phyloP scores from a whole-genome alignment of 2,113 vertebrate genomes.

The Poecile atricapillus region DNA sequence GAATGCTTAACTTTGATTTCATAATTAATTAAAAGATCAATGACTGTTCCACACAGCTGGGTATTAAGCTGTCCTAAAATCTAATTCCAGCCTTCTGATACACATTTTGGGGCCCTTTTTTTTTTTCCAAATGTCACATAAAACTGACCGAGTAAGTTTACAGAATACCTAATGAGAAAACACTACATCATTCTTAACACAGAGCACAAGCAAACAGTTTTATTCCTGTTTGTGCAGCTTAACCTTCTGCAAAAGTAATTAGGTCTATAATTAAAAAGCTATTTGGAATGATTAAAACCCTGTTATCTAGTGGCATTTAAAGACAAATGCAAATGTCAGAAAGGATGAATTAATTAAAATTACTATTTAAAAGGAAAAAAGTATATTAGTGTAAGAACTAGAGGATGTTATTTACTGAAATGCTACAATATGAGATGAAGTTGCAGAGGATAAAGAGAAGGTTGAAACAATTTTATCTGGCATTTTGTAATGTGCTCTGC shows the following conservation, averaged over 20 bases:
- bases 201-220: conserved; percentile 72
- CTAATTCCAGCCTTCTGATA: conserved; percentile 25
- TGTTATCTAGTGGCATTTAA: conserved; percentile 81
- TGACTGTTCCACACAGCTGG: not conserved
- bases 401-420: conserved; percentile 63
- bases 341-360: conserved; percentile 78
- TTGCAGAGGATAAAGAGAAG: conserved; percentile 17
- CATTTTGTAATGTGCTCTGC: not conserved
- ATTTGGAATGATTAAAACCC: conserved; percentile 78
- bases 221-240: conserved; percentile 77
- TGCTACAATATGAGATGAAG: conserved; percentile 49
- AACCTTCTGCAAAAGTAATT: conserved; percentile 80
- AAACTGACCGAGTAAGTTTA: conserved; percentile 65
- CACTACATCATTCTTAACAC: conserved; percentile 62
- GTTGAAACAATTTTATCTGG: conserved; percentile 1
- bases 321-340: conserved; percentile 82
- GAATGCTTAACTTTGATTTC: conserved; percentile 1
- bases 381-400: conserved; percentile 39
- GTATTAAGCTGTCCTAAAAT: conserved; percentile 48
- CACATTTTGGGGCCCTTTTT: not conserved
- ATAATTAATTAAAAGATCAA: conserved; percentile 59
- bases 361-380: conserved; percentile 68
- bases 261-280: conserved; percentile 80
- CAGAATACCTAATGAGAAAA: conserved; percentile 66
- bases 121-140: conserved; percentile 45